These are phyloP conservation scores for Poecilia latipinna DNA, from an alignment of 2,113 vertebrate species.

Conservation along the genomic window DNA sequence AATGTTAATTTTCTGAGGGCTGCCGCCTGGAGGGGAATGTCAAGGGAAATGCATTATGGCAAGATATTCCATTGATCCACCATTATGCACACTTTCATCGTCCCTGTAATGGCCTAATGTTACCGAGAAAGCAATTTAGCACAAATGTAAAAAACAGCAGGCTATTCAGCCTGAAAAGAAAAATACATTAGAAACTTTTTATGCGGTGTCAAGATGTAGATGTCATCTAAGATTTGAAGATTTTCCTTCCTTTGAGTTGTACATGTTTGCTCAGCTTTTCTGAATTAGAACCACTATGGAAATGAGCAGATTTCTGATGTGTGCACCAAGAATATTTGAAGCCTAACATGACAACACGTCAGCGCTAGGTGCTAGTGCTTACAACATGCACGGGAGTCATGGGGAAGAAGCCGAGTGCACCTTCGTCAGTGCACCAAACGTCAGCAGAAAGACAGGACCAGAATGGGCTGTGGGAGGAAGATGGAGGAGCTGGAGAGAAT, in stretches of 20 bases:
- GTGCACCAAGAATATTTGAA: not conserved
- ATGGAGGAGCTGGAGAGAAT: not conserved
- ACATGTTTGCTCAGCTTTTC: slow-evolving; percentile 18
- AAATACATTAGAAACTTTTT: slow-evolving; percentile 29
- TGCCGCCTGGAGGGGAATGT: slow-evolving; percentile 78
- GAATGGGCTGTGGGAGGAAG: not conserved
- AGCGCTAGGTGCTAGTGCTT: no score
- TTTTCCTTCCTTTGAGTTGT: slow-evolving; percentile 19
- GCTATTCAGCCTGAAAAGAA: slow-evolving; percentile 41
- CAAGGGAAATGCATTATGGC: slow-evolving; percentile 78
- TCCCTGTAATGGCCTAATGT: slow-evolving; percentile 72
- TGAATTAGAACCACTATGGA: slow-evolving; percentile 7
- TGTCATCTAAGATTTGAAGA: slow-evolving; percentile 8
- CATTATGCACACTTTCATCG: slow-evolving; percentile 73
- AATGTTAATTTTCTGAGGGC: slow-evolving; percentile 82
- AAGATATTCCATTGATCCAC: slow-evolving; percentile 81
- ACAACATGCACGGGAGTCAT: not conserved
- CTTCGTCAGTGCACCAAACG: not conserved
- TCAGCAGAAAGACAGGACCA: not conserved
- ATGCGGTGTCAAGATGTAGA: slow-evolving; percentile 37
- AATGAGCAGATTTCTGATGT: slow-evolving; percentile 17
- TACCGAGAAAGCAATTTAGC: slow-evolving; percentile 66
- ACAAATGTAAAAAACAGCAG: slow-evolving; percentile 78
- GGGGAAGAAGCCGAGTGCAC: not conserved
- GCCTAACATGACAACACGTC: not conserved